Percentiles rank a stretch among this genome's conserved stretches.
Conservation (phyloP, 2,888 invertebrate genomes). For the Acrocyrtus sp. region DNA sequence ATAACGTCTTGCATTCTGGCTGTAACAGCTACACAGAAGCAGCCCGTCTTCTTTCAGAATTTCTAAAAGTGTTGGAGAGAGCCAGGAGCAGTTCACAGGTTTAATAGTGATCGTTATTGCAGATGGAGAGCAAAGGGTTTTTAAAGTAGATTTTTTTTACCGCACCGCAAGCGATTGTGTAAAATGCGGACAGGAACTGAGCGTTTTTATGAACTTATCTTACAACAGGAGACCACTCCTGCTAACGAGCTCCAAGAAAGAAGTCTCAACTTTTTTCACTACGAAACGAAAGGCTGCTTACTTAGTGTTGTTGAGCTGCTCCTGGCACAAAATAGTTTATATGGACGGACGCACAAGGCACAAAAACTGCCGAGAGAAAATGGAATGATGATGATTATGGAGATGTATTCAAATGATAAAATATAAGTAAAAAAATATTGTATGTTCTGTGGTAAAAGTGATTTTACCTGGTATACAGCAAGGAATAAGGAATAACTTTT, state of each 20-base stretch:
- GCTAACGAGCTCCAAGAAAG: slow-evolving; percentile 40
- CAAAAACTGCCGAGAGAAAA: slow-evolving; percentile 8
- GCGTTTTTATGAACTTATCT: slow-evolving; percentile 42
- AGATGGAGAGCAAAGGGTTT: no score
- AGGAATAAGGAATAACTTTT: no score
- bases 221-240: slow-evolving; percentile 32
- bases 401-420: slow-evolving; percentile 40
- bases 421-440: neutral
- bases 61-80: slow-evolving; percentile 38
- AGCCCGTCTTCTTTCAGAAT: no score
- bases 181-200: slow-evolving; percentile 47
- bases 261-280: no score
- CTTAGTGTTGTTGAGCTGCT: slow-evolving; percentile 1
- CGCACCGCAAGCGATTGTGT: slow-evolving; percentile 3
- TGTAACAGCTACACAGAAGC: no score
- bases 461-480: no score
- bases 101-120: slow-evolving; percentile 36
- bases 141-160: slow-evolving; percentile 17
- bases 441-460: no score
- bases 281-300: no score
- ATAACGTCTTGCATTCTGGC: no score
- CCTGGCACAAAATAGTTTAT: slow-evolving; percentile 1
- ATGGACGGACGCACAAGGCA: slow-evolving; percentile 15
- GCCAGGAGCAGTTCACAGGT: slow-evolving; percentile 46
- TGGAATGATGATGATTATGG: slow-evolving; percentile 9